A percentile compares a stretch with the other conserved stretches of the same genome.
Conservation (phyloP, 1,140 invertebrate species). For the Drosophila grimshawi region DNA sequence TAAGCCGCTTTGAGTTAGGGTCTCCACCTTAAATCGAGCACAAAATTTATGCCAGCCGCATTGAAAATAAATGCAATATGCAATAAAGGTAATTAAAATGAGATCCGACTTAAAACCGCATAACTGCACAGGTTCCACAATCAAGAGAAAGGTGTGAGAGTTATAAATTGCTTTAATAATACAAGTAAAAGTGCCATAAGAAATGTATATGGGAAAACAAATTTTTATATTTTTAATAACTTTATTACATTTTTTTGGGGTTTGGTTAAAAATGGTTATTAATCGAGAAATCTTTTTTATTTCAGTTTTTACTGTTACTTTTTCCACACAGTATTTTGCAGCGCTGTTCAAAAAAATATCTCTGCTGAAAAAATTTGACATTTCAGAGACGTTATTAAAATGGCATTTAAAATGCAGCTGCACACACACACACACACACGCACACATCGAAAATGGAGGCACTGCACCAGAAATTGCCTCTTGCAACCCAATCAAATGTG, state of each 20-base stretch:
- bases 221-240: not conserved
- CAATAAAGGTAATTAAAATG: conserved; percentile 42
- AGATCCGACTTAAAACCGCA: not conserved
- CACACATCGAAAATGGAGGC: not conserved
- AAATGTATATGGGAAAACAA: too few species aligned
- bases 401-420: conserved; percentile 36
- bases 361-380: conserved; percentile 24
- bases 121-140: too few species aligned
- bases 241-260: not conserved
- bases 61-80: conserved; percentile 48
- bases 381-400: conserved; percentile 41
- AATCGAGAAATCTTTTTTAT: not conserved
- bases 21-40: conserved; percentile 69
- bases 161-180: not conserved
- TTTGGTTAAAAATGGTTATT: not conserved
- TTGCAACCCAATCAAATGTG: not conserved
- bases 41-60: conserved; percentile 66
- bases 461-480: not conserved
- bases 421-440: conserved; percentile 13
- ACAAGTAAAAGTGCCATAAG: not conserved
- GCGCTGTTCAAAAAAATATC: not conserved
- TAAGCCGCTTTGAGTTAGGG: conserved; percentile 61
- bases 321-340: not conserved
- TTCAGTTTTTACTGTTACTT: not conserved
- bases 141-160: too few species aligned